Conservation (phyloP, 2,797 vertebrate genomes). For the Balearica regulorum region DNA sequence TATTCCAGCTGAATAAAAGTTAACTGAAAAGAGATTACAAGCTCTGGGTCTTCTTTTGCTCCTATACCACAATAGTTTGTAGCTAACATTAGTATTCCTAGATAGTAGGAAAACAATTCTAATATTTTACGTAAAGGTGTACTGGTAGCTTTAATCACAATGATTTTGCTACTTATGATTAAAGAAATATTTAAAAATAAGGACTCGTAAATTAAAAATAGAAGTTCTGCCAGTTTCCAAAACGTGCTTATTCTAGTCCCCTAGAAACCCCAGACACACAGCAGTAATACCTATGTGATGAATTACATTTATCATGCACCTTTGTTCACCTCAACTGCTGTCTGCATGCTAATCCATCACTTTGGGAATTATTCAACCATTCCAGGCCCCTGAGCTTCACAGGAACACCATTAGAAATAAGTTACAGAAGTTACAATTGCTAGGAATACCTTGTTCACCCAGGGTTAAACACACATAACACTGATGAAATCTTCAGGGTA, state of each 20-base stretch:
- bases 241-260: not conserved
- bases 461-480: not conserved
- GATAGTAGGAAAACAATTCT: not conserved
- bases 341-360: not conserved
- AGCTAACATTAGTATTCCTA: not conserved
- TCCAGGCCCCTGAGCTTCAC: not conserved
- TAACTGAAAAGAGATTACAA: not conserved
- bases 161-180: not conserved
- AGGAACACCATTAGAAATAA: not conserved
- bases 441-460: not conserved
- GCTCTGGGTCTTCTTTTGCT: not conserved
- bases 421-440: not conserved
- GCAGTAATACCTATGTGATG: not conserved
- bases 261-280: not conserved
- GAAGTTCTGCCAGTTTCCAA: not conserved
- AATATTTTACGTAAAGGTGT: not conserved
- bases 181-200: not conserved
- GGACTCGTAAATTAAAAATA: not conserved
- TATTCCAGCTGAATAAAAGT: not conserved
- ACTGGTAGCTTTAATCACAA: not conserved
- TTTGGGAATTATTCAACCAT: not conserved
- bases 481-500: not conserved
- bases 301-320: not conserved
- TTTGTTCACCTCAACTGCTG: not conserved
- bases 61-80: not conserved